Evolutionary conservation across 1,140 invertebrate species (phyloP).

Genomic region (Eumaeus atala): DNA sequence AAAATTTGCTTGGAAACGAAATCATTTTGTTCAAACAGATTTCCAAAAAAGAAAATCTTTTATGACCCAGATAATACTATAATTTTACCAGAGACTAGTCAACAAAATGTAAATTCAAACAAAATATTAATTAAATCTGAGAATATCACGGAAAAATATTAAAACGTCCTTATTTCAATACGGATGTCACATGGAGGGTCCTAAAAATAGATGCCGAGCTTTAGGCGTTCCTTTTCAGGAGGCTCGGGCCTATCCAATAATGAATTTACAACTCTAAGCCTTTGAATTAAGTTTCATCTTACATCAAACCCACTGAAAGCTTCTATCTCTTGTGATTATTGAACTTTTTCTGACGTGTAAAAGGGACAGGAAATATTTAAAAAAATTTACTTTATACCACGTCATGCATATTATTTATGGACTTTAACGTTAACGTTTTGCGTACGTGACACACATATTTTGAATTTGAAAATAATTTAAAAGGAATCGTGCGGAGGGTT

Average conservation of each 20-base stretch:
- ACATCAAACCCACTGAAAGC: neutral
- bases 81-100: too few species aligned
- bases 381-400: conserved; percentile 7
- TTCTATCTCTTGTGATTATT: neutral
- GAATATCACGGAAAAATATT: conserved; percentile 5
- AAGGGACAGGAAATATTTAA: conserved; percentile 1
- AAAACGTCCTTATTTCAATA: conserved; percentile 24
- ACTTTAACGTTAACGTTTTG: neutral
- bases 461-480: neutral
- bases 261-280: conserved; percentile 12
- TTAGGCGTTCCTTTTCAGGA: conserved; percentile 26
- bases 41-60: too few species aligned
- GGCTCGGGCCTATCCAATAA: conserved; percentile 15
- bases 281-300: conserved; percentile 1
- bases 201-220: conserved; percentile 38
- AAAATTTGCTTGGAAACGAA: too few species aligned
- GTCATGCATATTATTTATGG: conserved; percentile 15
- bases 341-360: neutral
- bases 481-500: neutral
- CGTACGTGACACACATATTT: conserved; percentile 1
- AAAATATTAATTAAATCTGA: neutral
- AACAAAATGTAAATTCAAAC: too few species aligned
- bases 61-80: too few species aligned
- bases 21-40: too few species aligned
- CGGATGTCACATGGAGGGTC: conserved; percentile 31